These are phyloP conservation scores for Drosophila orena DNA, from an alignment of 1,140 invertebrate species.

Conservation along the genomic window DNA sequence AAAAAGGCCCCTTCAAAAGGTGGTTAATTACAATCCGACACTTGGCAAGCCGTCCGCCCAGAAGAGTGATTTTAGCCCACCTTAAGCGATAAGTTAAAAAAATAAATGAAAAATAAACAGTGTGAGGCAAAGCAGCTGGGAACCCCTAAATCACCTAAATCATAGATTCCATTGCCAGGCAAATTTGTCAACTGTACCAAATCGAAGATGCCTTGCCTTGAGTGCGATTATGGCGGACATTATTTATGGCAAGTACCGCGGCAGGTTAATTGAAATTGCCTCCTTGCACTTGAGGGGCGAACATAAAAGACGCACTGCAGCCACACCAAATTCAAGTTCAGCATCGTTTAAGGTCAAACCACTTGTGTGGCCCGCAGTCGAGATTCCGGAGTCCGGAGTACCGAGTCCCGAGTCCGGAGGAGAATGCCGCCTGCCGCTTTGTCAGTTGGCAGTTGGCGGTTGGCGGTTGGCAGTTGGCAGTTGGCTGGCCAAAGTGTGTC, in stretches of 20 bases:
- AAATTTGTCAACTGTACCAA: slow-evolving; percentile 36
- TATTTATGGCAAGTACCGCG: slow-evolving; percentile 26
- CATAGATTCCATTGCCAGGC: slow-evolving; percentile 37
- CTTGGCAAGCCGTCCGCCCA: slow-evolving; percentile 17
- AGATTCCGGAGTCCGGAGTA: slow-evolving; percentile 5
- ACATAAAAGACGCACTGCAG: slow-evolving; percentile 12
- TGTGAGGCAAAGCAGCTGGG: slow-evolving; percentile 11
- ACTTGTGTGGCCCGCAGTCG: slow-evolving; percentile 62
- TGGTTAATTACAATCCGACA: slow-evolving; percentile 65
- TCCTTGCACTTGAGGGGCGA: slow-evolving; percentile 51
- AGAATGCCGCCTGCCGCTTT: slow-evolving; percentile 46
- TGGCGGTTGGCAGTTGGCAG: slow-evolving; percentile 57
- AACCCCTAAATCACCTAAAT: slow-evolving; percentile 9
- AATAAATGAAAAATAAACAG: slow-evolving; percentile 1
- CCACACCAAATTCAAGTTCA: slow-evolving; percentile 70
- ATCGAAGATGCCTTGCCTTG: slow-evolving; percentile 25
- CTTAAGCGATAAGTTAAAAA: background rate
- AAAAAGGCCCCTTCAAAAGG: slow-evolving; percentile 18
- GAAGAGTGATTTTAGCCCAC: slow-evolving; percentile 8
- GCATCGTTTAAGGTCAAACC: slow-evolving; percentile 73
- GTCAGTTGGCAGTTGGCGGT: slow-evolving; percentile 57
- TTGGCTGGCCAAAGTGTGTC: slow-evolving; percentile 70
- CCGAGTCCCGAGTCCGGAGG: slow-evolving; percentile 8
- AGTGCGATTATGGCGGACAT: slow-evolving; percentile 25
- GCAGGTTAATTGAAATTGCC: slow-evolving; percentile 43